A percentile compares a stretch with the other conserved stretches of the same genome.
These are phyloP conservation scores for Lophotriccus pileatus DNA, from an alignment of 2,797 vertebrate species.

Conservation along the genomic window DNA sequence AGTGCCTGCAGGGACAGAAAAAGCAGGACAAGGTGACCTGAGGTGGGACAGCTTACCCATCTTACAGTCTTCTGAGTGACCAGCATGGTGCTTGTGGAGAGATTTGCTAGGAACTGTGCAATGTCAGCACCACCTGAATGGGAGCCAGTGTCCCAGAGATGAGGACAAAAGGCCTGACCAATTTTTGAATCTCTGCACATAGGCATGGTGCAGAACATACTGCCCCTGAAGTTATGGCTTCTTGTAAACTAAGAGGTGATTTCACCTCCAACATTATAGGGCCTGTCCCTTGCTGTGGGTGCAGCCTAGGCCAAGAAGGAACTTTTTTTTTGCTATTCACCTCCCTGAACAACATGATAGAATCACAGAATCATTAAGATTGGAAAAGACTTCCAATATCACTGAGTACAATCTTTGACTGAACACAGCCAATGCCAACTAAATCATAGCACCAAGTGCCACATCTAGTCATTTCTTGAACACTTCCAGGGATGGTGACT, in stretches of 20 bases:
- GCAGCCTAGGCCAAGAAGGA: accelerated
- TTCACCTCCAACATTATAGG: not conserved
- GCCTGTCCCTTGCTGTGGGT: not conserved
- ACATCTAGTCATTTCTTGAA: accelerated
- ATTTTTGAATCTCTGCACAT: not conserved
- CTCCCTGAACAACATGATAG: not conserved
- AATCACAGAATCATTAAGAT: not conserved
- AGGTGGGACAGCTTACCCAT: not conserved
- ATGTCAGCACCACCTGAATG: not conserved
- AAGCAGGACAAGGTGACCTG: not conserved
- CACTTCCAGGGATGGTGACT: not conserved
- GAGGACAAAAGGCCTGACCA: not conserved
- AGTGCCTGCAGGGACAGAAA: not conserved
- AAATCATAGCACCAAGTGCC: not conserved
- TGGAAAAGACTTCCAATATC: not conserved
- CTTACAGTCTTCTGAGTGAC: not conserved
- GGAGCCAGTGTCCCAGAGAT: not conserved
- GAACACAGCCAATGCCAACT: not conserved
- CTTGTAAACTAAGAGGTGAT: not conserved
- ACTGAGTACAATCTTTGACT: not conserved
- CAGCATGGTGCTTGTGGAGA: not conserved
- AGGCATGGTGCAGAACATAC: not conserved
- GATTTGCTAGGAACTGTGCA: not conserved
- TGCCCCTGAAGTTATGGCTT: not conserved
- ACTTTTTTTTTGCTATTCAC: not conserved